Base-by-base conservation (phyloP, 2,888 invertebrate genomes). In the Apoda limacodes region DNA sequence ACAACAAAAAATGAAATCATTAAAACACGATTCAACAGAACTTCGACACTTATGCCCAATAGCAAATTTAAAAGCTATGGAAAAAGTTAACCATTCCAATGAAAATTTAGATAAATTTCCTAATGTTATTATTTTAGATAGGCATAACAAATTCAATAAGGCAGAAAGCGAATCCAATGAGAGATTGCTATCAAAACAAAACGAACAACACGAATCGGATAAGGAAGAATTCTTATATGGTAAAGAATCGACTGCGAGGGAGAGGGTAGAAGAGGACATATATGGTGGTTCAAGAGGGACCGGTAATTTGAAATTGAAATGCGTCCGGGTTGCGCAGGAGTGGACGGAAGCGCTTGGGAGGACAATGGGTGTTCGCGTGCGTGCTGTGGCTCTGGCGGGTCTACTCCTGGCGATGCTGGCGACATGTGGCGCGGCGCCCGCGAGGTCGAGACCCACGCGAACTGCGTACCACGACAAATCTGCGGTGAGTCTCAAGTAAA, bases 81-180 rank as follows among this genome's bases (percentile, higher is more conserved):
- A 52, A 50, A 55, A 55, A 45, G 48, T 51, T 42, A 60, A 63
- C 48, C 70, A 75, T 74, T 74, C 71, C 72, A 70, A 56, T 60
- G 60, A 60, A 55, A 64, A 60, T 50, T 52, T 64, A 65, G 55
- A 56, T 43, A 52, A 62, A 56, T n/a, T n/a, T n/a, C n/a, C n/a
- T n/a, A n/a, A n/a, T n/a, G 46, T 58, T 69, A 71, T 67, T 66
- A 70, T 76, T 55, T 66, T 75, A 75, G 64, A 67, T 67, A 70
- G 65, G 52, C 60, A 52, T 71, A 72, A 59, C 38, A 56, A 67
- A 65, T 52, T 50, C 45, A 55, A 54, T 55, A 54, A 49, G 37
- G 50, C 46, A 46, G 50, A 55, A 51, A 51, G 52, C 43, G 53
- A 57, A 60, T 58, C 52, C 49, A n/a, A n/a, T n/a, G 50, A 49